Evolutionary conservation across 35 echinoderm and acorn worm genomes (phyloP), one percentile per base, ranked within the genome.

Genomic region (Nesometra sesokonis): DNA sequence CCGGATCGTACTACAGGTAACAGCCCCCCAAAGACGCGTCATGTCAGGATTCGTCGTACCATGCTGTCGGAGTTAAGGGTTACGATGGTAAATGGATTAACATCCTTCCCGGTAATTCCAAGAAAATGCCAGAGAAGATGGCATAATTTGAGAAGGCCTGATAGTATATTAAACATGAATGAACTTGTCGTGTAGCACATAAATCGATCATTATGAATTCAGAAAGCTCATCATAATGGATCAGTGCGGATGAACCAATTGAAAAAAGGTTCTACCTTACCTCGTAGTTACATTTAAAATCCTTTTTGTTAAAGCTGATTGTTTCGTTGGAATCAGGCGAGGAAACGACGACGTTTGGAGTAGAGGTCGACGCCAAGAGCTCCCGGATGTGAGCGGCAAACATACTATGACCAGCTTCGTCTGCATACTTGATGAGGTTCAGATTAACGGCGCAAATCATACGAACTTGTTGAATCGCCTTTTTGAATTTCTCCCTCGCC

Each of bases 381-480:
- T 99, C 96, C 3, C 92, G 77, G n/a, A 99, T 67, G n/a, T 82
- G 84, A 32, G 87, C 89, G 11, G 83, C 90, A 38, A 99, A 94
- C 0, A 87, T 88, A 0, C 96, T 90, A 47, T 89, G 89, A 3
- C 96, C 96, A 11, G 96, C 96, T 57, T 94, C 90, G 3, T 82
- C 86, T 5, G 93, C 90, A 76, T 86, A 89, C 40, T 88, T 85
- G 77, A 91, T 91, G 0, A 99, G 80, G 82, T 88, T 94, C 0
- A 99, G 77, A 36, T 93, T 93, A 9, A 99, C 96, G 11, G 86
- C 80, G 37, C 96, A 99, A 84, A 99, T 84, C 85, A 94, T 91
- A 19, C 88, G 93, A 0, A 99, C 92, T 77, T 91, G 92, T 47
- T 46, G 46, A 4, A 77, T 93, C 0, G 92, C 96, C 36, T 90